These are phyloP conservation scores for Chaetophractus vellerosus DNA, from an alignment of 2,797 vertebrate species.

Conservation along the genomic window DNA sequence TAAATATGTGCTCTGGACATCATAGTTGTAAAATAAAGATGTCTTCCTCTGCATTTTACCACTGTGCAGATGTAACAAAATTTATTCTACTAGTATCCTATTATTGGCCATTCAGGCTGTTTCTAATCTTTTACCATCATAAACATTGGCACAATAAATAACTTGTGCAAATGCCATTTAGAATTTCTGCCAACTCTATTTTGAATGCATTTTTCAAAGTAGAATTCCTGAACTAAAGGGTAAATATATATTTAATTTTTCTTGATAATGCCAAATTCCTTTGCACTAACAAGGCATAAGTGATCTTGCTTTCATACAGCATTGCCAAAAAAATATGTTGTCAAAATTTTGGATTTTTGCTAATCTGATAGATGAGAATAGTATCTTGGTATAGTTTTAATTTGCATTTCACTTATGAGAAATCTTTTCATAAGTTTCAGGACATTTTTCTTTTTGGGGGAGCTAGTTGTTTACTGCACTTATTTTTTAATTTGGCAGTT, in stretches of 20 bases:
- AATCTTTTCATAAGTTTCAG: neutral
- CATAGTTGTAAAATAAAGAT: neutral
- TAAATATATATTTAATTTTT: neutral
- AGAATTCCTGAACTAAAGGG: neutral
- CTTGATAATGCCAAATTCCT: neutral
- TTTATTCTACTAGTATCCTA: neutral
- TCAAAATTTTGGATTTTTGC: neutral
- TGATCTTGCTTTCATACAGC: neutral
- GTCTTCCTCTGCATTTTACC: neutral
- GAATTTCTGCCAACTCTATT: conserved; percentile 4
- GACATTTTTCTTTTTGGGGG: neutral
- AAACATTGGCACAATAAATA: neutral
- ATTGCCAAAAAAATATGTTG: neutral
- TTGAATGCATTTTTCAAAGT: conserved; percentile 11
- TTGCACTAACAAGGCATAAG: neutral
- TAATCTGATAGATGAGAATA: conserved; percentile 9
- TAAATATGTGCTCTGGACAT: neutral
- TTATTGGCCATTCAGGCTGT: neutral
- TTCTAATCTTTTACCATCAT: neutral
- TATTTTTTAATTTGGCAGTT: neutral
- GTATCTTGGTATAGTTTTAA: neutral
- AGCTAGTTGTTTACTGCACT: neutral
- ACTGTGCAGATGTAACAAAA: neutral
- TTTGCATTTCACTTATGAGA: conserved; percentile 34
- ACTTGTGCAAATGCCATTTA: neutral